Evolutionary conservation across 2,113 vertebrate species (phyloP).

Genomic region (Calypte anna): DNA sequence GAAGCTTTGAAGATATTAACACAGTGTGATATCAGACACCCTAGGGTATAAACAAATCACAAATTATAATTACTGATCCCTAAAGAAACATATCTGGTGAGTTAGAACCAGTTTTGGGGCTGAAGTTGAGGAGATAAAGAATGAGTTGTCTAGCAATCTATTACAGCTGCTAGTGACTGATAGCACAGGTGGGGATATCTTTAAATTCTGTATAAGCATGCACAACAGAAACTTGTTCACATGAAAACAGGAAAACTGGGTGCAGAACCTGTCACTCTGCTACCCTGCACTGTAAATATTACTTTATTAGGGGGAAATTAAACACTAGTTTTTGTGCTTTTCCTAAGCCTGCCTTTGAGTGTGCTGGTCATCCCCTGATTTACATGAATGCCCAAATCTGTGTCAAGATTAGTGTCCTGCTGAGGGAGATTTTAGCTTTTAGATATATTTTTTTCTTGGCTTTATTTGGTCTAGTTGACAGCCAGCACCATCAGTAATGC

Average conservation of each 20-base stretch:
- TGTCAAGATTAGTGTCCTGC: not conserved
- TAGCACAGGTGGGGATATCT: not conserved
- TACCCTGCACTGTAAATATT: not conserved
- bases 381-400: not conserved
- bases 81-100: not conserved
- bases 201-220: not conserved
- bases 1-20: constrained; percentile 30
- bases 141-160: not conserved
- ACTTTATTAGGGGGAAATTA: not conserved
- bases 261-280: not conserved
- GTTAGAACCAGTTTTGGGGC: not conserved
- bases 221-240: not conserved
- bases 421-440: not conserved
- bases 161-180: not conserved
- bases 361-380: not conserved
- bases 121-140: not conserved
- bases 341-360: not conserved
- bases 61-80: constrained; percentile 10
- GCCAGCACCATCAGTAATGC: not conserved
- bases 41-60: constrained; percentile 14
- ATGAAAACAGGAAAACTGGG: not conserved
- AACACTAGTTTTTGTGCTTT: not conserved
- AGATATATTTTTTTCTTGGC: too few relatives aligned
- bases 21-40: not conserved
- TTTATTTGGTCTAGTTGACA: not conserved